A percentile compares a stretch with the other conserved stretches of the same genome.
Conservation (phyloP, 2,797 vertebrate species). For the Acrossocheilus wenchowensis region DNA sequence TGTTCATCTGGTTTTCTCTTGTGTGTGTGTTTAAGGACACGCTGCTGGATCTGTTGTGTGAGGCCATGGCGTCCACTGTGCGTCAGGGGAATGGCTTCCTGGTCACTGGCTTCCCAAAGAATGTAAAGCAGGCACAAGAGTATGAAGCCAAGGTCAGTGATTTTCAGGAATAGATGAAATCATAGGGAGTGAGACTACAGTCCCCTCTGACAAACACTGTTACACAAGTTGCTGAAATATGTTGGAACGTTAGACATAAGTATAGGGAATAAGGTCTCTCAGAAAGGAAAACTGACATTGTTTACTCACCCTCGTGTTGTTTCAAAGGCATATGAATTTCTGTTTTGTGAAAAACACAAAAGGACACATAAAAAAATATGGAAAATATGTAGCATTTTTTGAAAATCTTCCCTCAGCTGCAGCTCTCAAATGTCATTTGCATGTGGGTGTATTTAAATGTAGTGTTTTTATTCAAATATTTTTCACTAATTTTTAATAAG, state of each 20-base stretch:
- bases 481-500: background rate
- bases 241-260: background rate
- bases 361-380: background rate
- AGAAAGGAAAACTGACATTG: background rate
- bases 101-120: constrained; percentile 87
- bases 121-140: constrained; percentile 85
- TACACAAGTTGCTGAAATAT: background rate
- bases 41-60: constrained; percentile 85
- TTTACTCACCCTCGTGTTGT: background rate
- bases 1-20: constrained; percentile 31
- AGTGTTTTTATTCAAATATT: background rate
- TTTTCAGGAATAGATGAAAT: background rate
- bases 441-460: background rate
- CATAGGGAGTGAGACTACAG: background rate
- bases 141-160: constrained; percentile 86
- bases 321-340: background rate
- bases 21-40: constrained; percentile 75
- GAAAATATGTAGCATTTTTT: background rate
- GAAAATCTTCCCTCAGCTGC: background rate
- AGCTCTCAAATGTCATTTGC: background rate
- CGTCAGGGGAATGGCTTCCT: constrained; percentile 83
- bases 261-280: background rate
- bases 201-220: background rate
- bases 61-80: constrained; percentile 77
- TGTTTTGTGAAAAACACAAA: background rate